Percentiles rank a stretch among this genome's conserved stretches.
Evolutionary conservation across 1,140 invertebrate species (phyloP).

Genomic region (Eumaeus atala): DNA sequence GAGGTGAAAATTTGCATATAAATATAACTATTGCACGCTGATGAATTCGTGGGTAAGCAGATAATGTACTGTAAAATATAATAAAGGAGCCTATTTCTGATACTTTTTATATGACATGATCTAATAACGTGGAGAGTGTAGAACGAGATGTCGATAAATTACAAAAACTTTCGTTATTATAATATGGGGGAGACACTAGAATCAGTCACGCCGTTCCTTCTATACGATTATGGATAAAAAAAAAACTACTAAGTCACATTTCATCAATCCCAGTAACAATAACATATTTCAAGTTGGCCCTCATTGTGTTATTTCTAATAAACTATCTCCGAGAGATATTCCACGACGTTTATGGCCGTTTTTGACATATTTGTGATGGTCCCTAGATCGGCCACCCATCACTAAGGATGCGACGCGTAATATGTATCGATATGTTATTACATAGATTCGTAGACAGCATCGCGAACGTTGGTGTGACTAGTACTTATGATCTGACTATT

Average conservation of each 20-base stretch:
- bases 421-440: not conserved
- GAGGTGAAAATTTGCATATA: too few species aligned
- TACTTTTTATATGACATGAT: not conserved
- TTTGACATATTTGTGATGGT: slow-evolving; percentile 62
- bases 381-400: slow-evolving; percentile 41
- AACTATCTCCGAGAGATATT: slow-evolving; percentile 47
- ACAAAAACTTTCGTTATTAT: not conserved
- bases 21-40: too few species aligned
- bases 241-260: slow-evolving; percentile 31
- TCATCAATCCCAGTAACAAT: slow-evolving; percentile 40
- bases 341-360: slow-evolving; percentile 49
- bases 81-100: too few species aligned
- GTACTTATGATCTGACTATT: too few species aligned
- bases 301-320: slow-evolving; percentile 53
- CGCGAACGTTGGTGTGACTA: too few species aligned
- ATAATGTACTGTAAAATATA: too few species aligned
- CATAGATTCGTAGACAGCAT: too few species aligned
- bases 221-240: not conserved
- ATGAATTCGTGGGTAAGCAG: too few species aligned
- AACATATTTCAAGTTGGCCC: slow-evolving; percentile 33
- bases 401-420: slow-evolving; percentile 10
- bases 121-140: slow-evolving; percentile 6
- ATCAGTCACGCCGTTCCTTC: slow-evolving; percentile 29
- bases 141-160: slow-evolving; percentile 7
- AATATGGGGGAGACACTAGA: not conserved